These are phyloP conservation scores for Meandrina meandrites DNA, from an alignment of 92 coral and sea anemone species.

Conservation along the genomic window DNA sequence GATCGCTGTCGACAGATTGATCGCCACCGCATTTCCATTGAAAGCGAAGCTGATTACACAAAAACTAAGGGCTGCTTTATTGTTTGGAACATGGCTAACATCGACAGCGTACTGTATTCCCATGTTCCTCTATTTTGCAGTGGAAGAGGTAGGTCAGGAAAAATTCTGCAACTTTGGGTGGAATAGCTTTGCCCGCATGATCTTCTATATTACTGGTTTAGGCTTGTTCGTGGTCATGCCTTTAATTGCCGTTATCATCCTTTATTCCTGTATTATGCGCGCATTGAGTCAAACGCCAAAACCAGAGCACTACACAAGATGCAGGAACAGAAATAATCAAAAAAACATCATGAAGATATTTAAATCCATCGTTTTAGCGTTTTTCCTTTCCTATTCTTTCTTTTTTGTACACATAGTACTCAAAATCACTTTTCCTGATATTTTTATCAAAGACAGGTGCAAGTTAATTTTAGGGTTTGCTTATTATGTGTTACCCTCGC, in stretches of 20 bases:
- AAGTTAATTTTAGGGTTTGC: background rate
- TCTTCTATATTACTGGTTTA: background rate
- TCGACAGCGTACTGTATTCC: background rate
- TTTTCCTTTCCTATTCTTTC: background rate
- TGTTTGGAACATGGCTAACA: background rate
- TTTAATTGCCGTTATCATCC: background rate
- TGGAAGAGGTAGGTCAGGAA: background rate
- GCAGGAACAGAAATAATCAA: background rate
- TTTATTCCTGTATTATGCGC: background rate
- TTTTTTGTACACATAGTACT: background rate
- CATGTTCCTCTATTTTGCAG: background rate
- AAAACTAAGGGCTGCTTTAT: background rate
- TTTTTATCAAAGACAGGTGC: background rate
- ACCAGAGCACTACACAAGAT: background rate
- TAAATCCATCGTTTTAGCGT: background rate
- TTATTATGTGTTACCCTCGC: background rate
- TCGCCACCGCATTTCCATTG: background rate
- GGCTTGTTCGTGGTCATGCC: background rate
- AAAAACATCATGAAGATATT: conserved; percentile 19
- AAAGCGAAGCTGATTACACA: background rate
- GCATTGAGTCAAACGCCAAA: background rate
- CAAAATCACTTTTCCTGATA: background rate
- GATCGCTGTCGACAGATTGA: conserved; percentile 9
- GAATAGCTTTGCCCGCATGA: background rate
- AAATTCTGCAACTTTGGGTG: background rate